A percentile compares a stretch with the other conserved stretches of the same genome.
Evolutionary conservation across 2,113 vertebrate genomes (phyloP).

Genomic region (Rhynchomys soricoides): DNA sequence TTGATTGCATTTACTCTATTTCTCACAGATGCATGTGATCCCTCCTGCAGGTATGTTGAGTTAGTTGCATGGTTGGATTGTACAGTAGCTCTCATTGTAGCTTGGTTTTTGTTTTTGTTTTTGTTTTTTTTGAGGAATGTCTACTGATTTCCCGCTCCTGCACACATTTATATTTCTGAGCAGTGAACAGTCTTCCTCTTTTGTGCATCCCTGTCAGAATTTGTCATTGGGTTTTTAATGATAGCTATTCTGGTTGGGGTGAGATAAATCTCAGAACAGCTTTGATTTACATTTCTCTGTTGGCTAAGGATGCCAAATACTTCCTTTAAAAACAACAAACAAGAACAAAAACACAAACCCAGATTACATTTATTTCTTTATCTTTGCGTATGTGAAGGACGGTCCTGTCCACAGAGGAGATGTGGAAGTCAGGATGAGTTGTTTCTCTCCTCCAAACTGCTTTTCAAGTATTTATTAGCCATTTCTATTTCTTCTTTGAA

Average conservation of each 20-base stretch:
- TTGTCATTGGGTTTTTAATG: background rate
- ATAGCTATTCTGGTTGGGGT: background rate
- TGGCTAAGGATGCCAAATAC: background rate
- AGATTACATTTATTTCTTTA: background rate
- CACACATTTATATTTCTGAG: background rate
- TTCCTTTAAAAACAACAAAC: background rate
- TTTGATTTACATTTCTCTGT: background rate
- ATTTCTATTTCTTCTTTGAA: background rate
- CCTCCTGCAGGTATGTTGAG: background rate
- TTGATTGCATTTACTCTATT: background rate
- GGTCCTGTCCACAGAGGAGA: background rate
- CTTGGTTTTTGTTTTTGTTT: no score
- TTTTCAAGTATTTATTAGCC: background rate
- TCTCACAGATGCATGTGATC: background rate
- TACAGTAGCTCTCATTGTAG: background rate
- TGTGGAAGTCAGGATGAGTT: background rate
- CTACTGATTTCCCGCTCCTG: background rate
- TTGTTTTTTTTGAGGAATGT: background rate
- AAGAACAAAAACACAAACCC: no score
- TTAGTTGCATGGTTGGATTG: no score
- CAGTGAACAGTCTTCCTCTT: background rate
- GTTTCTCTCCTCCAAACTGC: background rate
- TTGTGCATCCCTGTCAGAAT: no score
- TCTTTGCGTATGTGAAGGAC: no score
- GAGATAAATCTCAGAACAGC: background rate